phyloP scores from a whole-genome alignment of 2,113 vertebrate species.

The Antechinus flavipes region DNA sequence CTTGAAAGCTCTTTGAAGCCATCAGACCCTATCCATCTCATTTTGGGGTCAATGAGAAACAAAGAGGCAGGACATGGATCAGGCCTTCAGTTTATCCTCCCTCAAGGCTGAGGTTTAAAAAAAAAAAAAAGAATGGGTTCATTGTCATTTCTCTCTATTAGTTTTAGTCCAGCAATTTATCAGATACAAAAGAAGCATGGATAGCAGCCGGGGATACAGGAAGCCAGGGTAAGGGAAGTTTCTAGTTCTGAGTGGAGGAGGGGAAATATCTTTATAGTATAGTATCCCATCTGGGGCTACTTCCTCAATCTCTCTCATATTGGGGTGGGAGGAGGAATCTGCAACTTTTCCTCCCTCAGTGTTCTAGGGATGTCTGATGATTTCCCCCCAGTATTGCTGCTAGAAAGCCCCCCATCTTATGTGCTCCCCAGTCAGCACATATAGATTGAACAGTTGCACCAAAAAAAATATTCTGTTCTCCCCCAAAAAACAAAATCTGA shows the following conservation, averaged over 20 bases:
- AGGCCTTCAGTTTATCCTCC: background rate
- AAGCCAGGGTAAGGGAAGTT: background rate
- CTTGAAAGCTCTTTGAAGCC: background rate
- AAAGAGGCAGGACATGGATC: background rate
- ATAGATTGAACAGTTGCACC: background rate
- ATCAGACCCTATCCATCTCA: background rate
- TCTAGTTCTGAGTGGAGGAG: background rate
- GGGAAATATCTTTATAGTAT: background rate
- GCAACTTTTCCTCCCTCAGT: background rate
- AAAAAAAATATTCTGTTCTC: background rate
- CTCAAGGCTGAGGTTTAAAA: background rate
- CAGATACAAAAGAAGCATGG: background rate
- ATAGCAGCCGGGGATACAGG: background rate
- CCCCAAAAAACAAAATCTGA: background rate
- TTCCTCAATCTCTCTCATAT: background rate
- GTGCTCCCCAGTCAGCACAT: background rate
- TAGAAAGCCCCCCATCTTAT: background rate
- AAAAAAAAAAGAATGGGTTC: background rate
- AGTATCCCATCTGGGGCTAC: background rate
- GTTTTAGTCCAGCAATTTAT: background rate
- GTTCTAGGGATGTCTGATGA: background rate
- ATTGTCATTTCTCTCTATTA: background rate
- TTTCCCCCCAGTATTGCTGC: background rate
- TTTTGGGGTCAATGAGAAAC: background rate
- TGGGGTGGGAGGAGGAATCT: background rate